Conservation (phyloP, 1,140 invertebrate genomes). For the Heliothis subflexa region DNA sequence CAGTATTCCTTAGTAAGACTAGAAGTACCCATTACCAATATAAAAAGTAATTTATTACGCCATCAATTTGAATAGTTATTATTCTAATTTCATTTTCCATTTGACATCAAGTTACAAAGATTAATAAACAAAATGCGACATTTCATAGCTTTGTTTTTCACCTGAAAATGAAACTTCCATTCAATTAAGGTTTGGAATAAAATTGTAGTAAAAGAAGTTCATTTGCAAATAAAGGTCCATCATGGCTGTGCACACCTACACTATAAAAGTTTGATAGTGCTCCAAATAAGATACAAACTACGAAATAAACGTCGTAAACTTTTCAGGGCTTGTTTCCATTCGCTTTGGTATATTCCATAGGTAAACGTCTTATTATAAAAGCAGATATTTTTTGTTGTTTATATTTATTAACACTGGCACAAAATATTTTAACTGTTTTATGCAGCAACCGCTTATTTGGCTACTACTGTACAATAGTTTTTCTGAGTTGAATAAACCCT, state of each 20-base stretch:
- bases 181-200: slow-evolving; percentile 25
- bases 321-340: too few relatives aligned
- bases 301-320: too few relatives aligned
- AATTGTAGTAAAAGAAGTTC: slow-evolving; percentile 24
- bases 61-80: neutral
- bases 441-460: too few relatives aligned
- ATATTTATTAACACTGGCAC: too few relatives aligned
- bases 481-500: too few relatives aligned
- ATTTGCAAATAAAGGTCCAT: slow-evolving; percentile 22
- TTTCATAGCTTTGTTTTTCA: slow-evolving; percentile 20
- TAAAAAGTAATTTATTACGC: neutral
- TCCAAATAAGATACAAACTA: neutral
- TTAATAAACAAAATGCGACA: slow-evolving; percentile 4
- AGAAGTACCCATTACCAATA: neutral
- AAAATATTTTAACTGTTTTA: too few relatives aligned
- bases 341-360: too few relatives aligned
- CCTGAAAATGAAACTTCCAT: slow-evolving; percentile 11
- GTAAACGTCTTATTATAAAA: too few relatives aligned
- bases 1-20: too few relatives aligned
- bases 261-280: slow-evolving; percentile 3
- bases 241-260: slow-evolving; percentile 1
- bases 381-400: too few relatives aligned
- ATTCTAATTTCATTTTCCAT: neutral
- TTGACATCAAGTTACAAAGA: neutral
- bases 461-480: too few relatives aligned